Conservation (phyloP, 2,113 vertebrate species). For the Kobus ellipsiprymnus region DNA sequence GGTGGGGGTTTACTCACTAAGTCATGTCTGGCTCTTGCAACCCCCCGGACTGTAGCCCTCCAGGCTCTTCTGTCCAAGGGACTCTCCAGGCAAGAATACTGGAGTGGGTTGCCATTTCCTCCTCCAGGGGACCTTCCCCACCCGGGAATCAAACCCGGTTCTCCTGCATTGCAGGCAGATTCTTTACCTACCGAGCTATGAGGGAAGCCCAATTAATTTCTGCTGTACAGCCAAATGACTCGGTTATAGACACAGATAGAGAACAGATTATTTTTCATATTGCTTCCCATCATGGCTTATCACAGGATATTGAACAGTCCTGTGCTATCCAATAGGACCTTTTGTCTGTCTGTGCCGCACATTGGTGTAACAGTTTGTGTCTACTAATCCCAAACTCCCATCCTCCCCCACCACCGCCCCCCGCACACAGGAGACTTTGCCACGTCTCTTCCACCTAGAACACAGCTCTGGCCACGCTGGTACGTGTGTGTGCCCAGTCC, state of each 20-base stretch:
- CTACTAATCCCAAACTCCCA: neutral
- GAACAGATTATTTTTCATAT: neutral
- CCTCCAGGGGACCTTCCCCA: neutral
- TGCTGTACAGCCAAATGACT: neutral
- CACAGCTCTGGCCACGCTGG: neutral
- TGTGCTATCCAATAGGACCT: neutral
- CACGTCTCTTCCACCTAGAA: neutral
- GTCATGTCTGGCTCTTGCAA: neutral
- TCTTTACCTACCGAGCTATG: neutral
- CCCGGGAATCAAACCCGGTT: neutral
- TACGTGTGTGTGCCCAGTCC: neutral
- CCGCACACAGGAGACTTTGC: neutral
- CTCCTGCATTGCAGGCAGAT: neutral
- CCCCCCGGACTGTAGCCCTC: neutral
- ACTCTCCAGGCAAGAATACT: neutral
- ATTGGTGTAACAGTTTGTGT: neutral
- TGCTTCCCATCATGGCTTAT: neutral
- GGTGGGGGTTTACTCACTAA: neutral
- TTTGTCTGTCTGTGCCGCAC: rapidly evolving
- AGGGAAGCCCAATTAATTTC: neutral
- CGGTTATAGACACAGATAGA: neutral
- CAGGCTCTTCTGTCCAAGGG: neutral
- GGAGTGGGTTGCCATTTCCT: neutral
- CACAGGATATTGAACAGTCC: neutral
- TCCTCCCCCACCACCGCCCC: neutral